Conservation (phyloP, 2,797 vertebrate genomes). For the Schizopygopsis pylzovi region DNA sequence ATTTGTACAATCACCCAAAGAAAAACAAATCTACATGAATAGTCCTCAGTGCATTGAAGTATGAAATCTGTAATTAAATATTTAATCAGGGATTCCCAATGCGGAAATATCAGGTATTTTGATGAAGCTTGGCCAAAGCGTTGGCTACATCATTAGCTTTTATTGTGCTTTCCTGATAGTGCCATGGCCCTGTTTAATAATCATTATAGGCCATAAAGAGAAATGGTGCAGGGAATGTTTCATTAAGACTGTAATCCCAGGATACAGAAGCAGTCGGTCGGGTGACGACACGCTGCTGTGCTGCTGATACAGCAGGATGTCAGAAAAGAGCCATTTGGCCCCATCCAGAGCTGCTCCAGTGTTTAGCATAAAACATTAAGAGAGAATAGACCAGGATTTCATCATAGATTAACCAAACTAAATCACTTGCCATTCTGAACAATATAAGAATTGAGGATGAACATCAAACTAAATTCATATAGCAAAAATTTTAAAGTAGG, state of each 20-base stretch:
- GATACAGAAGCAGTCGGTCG: conserved; percentile 46
- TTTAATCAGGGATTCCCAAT: conserved; percentile 50
- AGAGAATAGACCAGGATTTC: conserved; percentile 25
- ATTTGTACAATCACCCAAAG: conserved; percentile 14
- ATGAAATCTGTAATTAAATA: conserved; percentile 61
- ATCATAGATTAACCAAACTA: conserved; percentile 13
- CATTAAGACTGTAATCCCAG: conserved; percentile 61
- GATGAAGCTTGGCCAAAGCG: conserved; percentile 54
- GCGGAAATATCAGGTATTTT: conserved; percentile 50
- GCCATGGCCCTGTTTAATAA: conserved; percentile 60
- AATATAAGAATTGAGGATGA: not conserved
- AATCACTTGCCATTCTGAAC: not conserved
- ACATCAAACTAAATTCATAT: not conserved
- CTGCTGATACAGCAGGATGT: conserved; percentile 58
- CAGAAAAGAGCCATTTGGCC: conserved; percentile 49
- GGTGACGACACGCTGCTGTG: conserved; percentile 40
- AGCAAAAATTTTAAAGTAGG: too few relatives aligned
- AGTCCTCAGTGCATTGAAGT: conserved; percentile 33
- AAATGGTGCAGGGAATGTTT: conserved; percentile 63
- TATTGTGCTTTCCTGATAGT: conserved; percentile 54
- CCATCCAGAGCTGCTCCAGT: conserved; percentile 20
- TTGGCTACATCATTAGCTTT: conserved; percentile 53
- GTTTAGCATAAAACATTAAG: conserved; percentile 46
- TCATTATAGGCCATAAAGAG: conserved; percentile 64
- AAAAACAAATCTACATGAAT: conserved; percentile 31